Conservation (phyloP, 2,113 vertebrate species). For the Glaucidium brasilianum region DNA sequence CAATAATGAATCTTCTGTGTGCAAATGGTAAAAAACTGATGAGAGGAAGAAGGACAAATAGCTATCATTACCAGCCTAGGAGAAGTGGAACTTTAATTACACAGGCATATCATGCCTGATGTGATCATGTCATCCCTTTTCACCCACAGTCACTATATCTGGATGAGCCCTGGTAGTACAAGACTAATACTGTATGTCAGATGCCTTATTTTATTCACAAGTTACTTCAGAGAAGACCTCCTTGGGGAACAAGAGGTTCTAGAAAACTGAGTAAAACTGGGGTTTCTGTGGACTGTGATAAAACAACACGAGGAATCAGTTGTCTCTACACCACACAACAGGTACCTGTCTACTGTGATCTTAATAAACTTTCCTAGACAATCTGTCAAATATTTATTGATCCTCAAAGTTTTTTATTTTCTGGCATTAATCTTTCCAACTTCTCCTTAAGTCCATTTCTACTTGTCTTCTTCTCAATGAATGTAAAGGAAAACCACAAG, state of each 20-base stretch:
- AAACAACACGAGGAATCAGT: background rate
- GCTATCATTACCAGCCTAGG: background rate
- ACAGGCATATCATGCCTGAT: background rate
- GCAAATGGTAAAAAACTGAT: background rate
- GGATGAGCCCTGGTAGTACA: background rate
- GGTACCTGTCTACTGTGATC: background rate
- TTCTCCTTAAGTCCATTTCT: background rate
- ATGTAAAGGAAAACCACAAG: background rate
- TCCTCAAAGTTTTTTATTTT: background rate
- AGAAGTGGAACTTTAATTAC: background rate
- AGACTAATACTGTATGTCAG: background rate
- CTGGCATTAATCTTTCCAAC: background rate
- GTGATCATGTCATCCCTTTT: background rate
- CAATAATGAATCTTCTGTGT: background rate
- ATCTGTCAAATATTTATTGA: background rate
- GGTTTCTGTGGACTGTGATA: background rate
- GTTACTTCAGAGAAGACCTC: background rate
- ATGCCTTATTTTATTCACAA: background rate
- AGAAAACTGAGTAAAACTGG: background rate
- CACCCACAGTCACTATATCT: background rate
- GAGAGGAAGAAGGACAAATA: background rate
- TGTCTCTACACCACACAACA: background rate
- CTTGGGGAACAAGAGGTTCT: background rate
- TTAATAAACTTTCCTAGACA: background rate
- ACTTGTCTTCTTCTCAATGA: background rate